Evolutionary conservation across 2,888 invertebrate species (phyloP).

Genomic region (Brachylomia viminalis): DNA sequence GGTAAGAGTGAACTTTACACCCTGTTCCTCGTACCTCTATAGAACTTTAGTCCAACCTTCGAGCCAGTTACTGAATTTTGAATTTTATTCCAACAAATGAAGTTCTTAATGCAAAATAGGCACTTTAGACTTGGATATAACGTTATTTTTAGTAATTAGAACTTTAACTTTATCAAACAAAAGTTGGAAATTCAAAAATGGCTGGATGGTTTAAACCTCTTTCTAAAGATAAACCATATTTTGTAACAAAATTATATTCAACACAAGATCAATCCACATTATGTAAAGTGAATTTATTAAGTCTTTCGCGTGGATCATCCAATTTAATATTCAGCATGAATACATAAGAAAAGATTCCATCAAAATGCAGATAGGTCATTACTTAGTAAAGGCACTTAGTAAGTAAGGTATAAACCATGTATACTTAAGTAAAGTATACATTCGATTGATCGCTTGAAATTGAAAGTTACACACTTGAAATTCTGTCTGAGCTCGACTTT

Average conservation of each 20-base stretch:
- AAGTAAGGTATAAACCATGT: conserved; percentile 54
- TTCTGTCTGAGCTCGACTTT: conserved; percentile 61
- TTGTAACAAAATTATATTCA: neutral
- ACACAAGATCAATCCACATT: conserved; percentile 6
- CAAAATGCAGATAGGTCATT: conserved; percentile 39
- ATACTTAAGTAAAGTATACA: conserved; percentile 50
- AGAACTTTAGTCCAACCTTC: neutral
- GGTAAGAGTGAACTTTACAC: too few species aligned
- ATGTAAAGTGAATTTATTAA: conserved; percentile 13
- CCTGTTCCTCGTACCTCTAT: too few species aligned
- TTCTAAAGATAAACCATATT: neutral
- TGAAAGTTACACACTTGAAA: conserved; percentile 60
- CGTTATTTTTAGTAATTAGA: neutral
- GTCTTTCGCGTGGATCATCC: neutral
- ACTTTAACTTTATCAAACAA: neutral
- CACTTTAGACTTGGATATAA: neutral
- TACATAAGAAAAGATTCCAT: conserved; percentile 30
- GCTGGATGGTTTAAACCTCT: neutral
- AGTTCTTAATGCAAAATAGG: neutral
- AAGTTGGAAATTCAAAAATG: neutral
- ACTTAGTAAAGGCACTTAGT: conserved; percentile 43
- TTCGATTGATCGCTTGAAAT: conserved; percentile 55
- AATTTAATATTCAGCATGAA: conserved; percentile 30
- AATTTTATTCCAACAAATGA: neutral
- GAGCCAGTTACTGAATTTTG: neutral